phyloP scores from a whole-genome alignment of 2,113 vertebrate species.

The Pungitius pungitius region DNA sequence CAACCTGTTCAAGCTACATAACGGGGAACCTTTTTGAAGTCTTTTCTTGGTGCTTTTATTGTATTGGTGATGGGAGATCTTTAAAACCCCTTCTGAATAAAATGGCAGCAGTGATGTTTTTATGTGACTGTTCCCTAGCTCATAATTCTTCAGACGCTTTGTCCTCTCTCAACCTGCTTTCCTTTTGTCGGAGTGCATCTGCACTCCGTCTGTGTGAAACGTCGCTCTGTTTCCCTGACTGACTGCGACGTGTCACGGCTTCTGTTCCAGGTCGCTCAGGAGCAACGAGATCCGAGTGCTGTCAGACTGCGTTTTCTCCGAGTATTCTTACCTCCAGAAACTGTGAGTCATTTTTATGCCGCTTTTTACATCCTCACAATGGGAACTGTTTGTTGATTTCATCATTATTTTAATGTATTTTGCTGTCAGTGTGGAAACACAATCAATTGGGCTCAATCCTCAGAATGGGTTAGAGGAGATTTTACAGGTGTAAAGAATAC shows the following conservation, averaged over 20 bases:
- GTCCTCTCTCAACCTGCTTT: background rate
- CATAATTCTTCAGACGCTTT: background rate
- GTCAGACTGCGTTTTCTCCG: slow-evolving; percentile 79
- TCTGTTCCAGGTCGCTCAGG: slow-evolving; percentile 79
- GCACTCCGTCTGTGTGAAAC: background rate
- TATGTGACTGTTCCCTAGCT: background rate
- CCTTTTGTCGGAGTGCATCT: background rate
- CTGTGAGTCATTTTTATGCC: slow-evolving; percentile 73
- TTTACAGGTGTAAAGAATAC: background rate
- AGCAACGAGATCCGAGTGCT: slow-evolving; percentile 78
- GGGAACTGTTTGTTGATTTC: background rate
- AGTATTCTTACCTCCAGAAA: slow-evolving; percentile 77
- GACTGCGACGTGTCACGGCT: background rate
- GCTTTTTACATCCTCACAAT: background rate
- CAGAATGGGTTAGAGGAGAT: background rate
- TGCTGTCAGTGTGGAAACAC: background rate
- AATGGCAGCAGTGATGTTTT: background rate
- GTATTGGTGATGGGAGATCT: background rate
- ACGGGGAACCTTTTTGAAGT: background rate
- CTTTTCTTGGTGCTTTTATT: background rate
- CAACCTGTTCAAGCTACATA: background rate
- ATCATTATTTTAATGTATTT: background rate
- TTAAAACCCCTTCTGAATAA: background rate
- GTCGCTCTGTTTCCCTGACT: slow-evolving; percentile 13
- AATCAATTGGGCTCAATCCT: background rate